These are phyloP conservation scores for Heliconius erato DNA, from an alignment of 2,888 invertebrate species.

Conservation along the genomic window DNA sequence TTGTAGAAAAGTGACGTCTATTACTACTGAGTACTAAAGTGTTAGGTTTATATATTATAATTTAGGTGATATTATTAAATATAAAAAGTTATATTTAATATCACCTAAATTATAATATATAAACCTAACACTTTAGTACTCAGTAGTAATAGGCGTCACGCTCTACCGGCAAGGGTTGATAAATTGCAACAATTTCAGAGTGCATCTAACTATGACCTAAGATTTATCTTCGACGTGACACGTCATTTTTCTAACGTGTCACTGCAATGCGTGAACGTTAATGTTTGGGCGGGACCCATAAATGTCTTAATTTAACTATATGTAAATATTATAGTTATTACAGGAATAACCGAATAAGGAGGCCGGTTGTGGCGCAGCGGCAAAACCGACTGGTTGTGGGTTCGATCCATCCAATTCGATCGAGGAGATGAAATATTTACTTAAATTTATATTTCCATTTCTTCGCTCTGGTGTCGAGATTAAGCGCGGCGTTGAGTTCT, in stretches of 20 bases:
- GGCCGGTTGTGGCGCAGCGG: no score
- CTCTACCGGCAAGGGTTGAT: conserved; percentile 79
- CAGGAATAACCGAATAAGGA: no score
- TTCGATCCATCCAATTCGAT: no score
- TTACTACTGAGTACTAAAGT: conserved; percentile 58
- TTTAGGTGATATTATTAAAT: neutral
- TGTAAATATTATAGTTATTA: no score
- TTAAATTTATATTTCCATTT: no score
- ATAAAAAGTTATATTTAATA: neutral
- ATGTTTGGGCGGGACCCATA: conserved; percentile 45
- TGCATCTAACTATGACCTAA: conserved; percentile 74
- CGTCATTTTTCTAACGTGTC: conserved; percentile 75
- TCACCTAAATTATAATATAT: neutral
- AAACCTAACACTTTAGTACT: conserved; percentile 47
- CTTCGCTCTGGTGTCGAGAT: no score
- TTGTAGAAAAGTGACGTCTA: conserved; percentile 65
- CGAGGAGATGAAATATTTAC: no score
- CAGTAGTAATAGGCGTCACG: conserved; percentile 68
- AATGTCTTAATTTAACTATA: conserved; percentile 35
- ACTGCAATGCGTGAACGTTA: conserved; percentile 59
- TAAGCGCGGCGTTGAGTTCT: no score
- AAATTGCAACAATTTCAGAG: conserved; percentile 78
- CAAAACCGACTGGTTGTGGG: no score
- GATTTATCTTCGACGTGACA: conserved; percentile 77
- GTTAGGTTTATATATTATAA: conserved; percentile 13